Percentiles rank a stretch among this genome's conserved stretches.
Evolutionary conservation across 2,113 vertebrate genomes (phyloP).

Genomic region (Centrocercus urophasianus): DNA sequence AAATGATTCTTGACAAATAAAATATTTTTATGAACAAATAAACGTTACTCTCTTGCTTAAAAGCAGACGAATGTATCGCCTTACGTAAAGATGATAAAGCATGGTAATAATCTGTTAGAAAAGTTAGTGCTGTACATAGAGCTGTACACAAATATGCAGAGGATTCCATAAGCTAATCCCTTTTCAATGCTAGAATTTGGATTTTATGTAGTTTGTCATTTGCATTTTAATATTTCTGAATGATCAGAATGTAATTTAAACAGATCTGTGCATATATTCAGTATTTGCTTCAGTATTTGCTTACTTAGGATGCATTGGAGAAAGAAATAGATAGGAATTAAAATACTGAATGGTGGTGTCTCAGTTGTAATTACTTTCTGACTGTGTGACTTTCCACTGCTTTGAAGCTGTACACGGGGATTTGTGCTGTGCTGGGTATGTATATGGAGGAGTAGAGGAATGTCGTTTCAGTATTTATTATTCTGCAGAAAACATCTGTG

Average conservation of each 20-base stretch:
- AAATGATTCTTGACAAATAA: neutral
- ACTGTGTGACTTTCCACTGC: neutral
- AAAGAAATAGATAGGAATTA: neutral
- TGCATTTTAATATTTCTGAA: constrained; percentile 38
- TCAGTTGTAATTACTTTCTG: constrained; percentile 5
- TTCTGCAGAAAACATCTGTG: constrained; percentile 32
- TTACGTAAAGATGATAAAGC: neutral
- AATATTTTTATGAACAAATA: neutral
- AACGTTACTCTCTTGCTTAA: neutral
- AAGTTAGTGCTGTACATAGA: neutral
- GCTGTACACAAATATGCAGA: neutral
- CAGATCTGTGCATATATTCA: neutral
- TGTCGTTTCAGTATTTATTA: neutral
- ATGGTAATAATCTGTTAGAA: neutral
- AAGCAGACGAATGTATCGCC: neutral
- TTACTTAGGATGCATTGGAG: neutral
- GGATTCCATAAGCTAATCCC: neutral
- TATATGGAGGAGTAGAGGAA: neutral
- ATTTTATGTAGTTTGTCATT: neutral
- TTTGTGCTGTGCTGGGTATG: neutral
- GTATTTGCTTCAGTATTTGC: neutral
- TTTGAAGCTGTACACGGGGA: neutral
- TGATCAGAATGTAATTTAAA: neutral
- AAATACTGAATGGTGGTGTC: neutral
- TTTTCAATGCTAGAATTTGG: neutral